These are phyloP conservation scores for Cephus spinipes DNA, from an alignment of 2,888 invertebrate species.

Conservation along the genomic window DNA sequence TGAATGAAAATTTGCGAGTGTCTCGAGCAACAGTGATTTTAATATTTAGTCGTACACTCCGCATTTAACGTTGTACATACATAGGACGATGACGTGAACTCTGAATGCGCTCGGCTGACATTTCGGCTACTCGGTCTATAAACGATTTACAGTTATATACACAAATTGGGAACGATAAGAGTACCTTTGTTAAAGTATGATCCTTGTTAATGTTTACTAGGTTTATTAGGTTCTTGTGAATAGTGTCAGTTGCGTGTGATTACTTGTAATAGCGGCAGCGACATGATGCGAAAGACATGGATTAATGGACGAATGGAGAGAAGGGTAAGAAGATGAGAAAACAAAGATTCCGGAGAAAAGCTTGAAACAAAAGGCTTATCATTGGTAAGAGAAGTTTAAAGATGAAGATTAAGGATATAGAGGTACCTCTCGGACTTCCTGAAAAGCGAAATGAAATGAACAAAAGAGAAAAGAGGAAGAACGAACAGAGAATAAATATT, in stretches of 20 bases:
- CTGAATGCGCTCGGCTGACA: slow-evolving; percentile 10
- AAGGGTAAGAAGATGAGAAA: not conserved
- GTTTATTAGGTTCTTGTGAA: slow-evolving; percentile 27
- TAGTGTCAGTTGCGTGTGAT: slow-evolving; percentile 34
- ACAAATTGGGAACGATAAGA: slow-evolving; percentile 29
- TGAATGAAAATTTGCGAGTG: not conserved
- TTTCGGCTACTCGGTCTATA: slow-evolving; percentile 11
- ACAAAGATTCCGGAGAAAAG: slow-evolving; percentile 19
- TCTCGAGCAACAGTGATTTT: not conserved
- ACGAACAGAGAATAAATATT: not conserved
- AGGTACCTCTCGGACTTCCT: no score
- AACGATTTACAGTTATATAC: slow-evolving; percentile 18
- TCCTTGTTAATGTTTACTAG: slow-evolving; percentile 20
- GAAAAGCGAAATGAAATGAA: not conserved
- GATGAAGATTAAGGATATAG: not conserved
- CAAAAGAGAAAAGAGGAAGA: not conserved
- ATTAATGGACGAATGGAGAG: not conserved
- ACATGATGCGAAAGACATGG: not conserved
- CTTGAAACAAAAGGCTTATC: slow-evolving; percentile 10
- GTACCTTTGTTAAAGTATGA: slow-evolving; percentile 35
- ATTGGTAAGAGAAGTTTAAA: not conserved
- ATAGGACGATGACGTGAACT: not conserved
- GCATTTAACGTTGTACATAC: not conserved
- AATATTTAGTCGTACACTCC: not conserved
- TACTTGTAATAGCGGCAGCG: slow-evolving; percentile 29